A percentile compares a stretch with the other conserved stretches of the same genome.
Evolutionary conservation across 2,113 vertebrate species (phyloP).

Genomic region (Ameiurus melas): DNA sequence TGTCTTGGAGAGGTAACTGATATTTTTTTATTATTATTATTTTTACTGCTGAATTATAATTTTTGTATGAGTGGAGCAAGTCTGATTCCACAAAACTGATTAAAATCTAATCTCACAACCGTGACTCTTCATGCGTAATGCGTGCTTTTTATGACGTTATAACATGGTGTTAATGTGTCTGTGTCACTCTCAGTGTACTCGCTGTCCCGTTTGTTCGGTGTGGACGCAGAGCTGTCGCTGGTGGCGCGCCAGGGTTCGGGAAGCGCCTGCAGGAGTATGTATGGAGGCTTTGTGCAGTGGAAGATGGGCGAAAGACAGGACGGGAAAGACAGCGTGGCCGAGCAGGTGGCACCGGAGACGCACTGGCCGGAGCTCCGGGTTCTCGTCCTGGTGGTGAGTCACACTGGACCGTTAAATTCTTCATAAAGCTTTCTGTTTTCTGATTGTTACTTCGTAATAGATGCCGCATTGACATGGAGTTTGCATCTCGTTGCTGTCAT

Average conservation of each 20-base stretch:
- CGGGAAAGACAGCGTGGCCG: conserved; percentile 88
- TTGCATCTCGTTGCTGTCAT: background rate
- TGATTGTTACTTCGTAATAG: background rate
- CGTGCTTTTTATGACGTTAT: background rate
- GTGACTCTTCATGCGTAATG: background rate
- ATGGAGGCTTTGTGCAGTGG: conserved; percentile 94
- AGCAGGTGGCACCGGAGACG: conserved; percentile 82
- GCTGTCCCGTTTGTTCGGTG: conserved; percentile 79
- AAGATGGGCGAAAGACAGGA: conserved; percentile 79
- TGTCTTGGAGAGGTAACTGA: background rate
- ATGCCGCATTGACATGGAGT: background rate
- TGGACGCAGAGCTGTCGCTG: conserved; percentile 84
- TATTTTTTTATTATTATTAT: background rate
- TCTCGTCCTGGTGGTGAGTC: conserved; percentile 88
- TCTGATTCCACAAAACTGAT: background rate
- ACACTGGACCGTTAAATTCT: background rate
- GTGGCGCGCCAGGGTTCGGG: conserved; percentile 92
- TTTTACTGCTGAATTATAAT: background rate
- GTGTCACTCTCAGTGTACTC: conserved; percentile 74
- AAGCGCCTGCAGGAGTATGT: conserved; percentile 90
- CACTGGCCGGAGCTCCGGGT: conserved; percentile 91
- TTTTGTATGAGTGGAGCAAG: background rate
- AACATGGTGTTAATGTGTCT: background rate
- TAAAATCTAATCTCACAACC: background rate
- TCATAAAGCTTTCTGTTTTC: background rate